phyloP scores from a whole-genome alignment of 2,797 vertebrate genomes.

The Tiaroga cobitis region DNA sequence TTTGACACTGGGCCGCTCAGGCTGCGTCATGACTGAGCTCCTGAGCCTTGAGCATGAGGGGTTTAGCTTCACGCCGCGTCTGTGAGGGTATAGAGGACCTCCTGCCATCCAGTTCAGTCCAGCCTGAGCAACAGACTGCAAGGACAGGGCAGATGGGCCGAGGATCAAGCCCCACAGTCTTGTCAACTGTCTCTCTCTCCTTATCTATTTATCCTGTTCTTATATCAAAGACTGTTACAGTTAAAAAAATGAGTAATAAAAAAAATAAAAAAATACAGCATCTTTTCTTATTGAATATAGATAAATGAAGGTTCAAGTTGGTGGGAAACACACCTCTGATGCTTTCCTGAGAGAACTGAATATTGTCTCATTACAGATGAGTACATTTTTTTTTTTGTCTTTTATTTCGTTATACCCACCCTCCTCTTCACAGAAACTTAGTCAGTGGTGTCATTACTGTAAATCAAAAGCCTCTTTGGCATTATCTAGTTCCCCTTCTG shows the following conservation, averaged over 20 bases:
- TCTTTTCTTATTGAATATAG: background rate
- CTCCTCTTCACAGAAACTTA: conserved; percentile 44
- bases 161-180: conserved; percentile 70
- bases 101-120: conserved; percentile 57
- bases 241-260: background rate
- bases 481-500: conserved; percentile 92
- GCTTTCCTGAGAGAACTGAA: conserved; percentile 38
- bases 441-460: conserved; percentile 81
- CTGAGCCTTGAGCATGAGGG: conserved; percentile 34
- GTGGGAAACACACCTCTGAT: conserved; percentile 37
- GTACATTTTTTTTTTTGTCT: conserved; percentile 75
- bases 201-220: conserved; percentile 41
- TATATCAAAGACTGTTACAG: background rate
- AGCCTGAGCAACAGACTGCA: conserved; percentile 59
- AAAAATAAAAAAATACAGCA: background rate
- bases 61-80: conserved; percentile 51
- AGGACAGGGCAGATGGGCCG: conserved; percentile 74
- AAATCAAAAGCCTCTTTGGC: conserved; percentile 91
- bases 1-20: conserved; percentile 37
- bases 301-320: background rate
- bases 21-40: conserved; percentile 40
- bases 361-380: conserved; percentile 18
- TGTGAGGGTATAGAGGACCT: conserved; percentile 64
- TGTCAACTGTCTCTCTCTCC: conserved; percentile 48
- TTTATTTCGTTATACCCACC: conserved; percentile 42